Evolutionary conservation across 2,888 invertebrate genomes (phyloP), one percentile per base, ranked within the genome.

Genomic region (Agonopterix alstromeriana): DNA sequence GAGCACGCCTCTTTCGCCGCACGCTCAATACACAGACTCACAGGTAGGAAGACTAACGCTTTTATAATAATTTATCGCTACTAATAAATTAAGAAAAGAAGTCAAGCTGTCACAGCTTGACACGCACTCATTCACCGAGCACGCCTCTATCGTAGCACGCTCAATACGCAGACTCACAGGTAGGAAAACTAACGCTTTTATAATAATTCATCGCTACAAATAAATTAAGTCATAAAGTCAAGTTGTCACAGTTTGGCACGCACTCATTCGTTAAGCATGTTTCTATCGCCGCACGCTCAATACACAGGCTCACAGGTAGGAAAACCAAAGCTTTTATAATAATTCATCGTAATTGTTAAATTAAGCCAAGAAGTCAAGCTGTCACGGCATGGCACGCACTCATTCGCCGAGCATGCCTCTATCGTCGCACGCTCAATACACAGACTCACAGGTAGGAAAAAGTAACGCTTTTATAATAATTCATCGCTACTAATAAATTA

Each of bases 221-320:
- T 14, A 14, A 14, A 14, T 40, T 14, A 14, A 14, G 14, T 14
- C 2, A 1, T 14, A 2, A 14, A 1, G 2, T 14, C 2, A 14
- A 14, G 1, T 2, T 14, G 2, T 2, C 14, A 14, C 14, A 14
- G 14, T 2, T 1, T 14, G 2, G 2, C 14, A 14, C 14, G 14
- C 14, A 14, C 14, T 14, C 14, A 14, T 1, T 14, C 14, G 14
- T 2, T 2, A 2, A 14, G 14, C 14, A 14, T 14, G 14, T 2
- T 81, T 38, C 63, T 73, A 49, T 70, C 79, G 50, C 63, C 78
- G 48, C 77, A 77, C 62, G 70, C 77, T 50, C 74, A 75, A 51
- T 79, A 75, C 60, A 71, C 76, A 59, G 83, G 83, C 48, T 67
- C 75, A 66, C 82, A 84, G 82, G 86, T 86, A 67, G 59, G 74